These are phyloP conservation scores for Parasteatoda lunata DNA, from an alignment of 2,888 invertebrate genomes.

Conservation along the genomic window DNA sequence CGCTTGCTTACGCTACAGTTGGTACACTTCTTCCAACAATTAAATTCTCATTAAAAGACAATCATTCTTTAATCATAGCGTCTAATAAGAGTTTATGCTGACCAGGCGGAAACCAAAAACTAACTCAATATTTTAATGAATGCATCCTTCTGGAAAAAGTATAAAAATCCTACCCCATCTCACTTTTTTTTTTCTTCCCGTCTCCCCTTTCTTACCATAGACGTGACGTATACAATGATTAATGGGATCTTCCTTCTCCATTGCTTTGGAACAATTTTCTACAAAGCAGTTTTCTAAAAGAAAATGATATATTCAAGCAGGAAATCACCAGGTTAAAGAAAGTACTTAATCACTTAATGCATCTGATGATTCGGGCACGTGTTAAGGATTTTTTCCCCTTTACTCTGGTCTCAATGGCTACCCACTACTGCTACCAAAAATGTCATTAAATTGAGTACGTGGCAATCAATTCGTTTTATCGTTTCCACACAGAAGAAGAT, in stretches of 20 bases:
- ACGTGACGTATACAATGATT: constrained; percentile 36
- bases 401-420: constrained; percentile 7
- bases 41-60: too few species aligned
- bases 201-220: background rate
- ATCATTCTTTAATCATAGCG: too few species aligned
- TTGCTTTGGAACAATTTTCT: constrained; percentile 13
- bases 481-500: background rate
- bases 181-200: constrained; percentile 6
- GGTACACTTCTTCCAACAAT: too few species aligned
- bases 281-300: constrained; percentile 4
- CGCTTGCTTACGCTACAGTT: too few species aligned
- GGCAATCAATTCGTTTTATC: constrained; percentile 43
- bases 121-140: constrained; percentile 19
- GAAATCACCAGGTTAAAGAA: constrained; percentile 27
- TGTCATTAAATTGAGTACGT: constrained; percentile 44
- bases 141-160: constrained; percentile 7
- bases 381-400: constrained; percentile 35
- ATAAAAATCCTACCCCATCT: constrained; percentile 6
- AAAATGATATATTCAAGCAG: constrained; percentile 5
- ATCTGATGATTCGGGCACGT: constrained; percentile 41
- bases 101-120: too few species aligned
- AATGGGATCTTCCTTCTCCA: constrained; percentile 8
- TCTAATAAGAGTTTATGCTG: too few species aligned
- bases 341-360: constrained; percentile 60
- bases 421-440: constrained; percentile 19